Conservation (phyloP, 2,113 vertebrate genomes). For the Microtus pennsylvanicus region DNA sequence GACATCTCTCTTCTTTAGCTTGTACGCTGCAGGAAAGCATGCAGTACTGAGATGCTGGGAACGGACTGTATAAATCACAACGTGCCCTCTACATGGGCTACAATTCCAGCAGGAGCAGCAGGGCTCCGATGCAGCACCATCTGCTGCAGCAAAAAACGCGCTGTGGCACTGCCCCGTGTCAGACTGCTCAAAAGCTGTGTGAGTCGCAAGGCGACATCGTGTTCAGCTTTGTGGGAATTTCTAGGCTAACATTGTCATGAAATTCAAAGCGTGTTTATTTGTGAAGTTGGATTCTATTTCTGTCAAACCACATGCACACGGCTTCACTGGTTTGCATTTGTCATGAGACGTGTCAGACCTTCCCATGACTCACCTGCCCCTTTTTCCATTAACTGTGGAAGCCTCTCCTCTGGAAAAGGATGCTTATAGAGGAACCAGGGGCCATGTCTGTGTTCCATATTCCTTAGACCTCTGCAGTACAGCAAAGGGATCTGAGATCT, state of each 20-base stretch:
- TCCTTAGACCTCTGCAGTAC: not conserved
- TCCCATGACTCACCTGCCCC: not conserved
- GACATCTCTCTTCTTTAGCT: not conserved
- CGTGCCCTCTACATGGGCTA: not conserved
- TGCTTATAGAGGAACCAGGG: not conserved
- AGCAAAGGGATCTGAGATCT: not conserved
- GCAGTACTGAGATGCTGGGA: not conserved
- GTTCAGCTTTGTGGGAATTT: conserved; percentile 31
- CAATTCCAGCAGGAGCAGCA: conserved; percentile 10
- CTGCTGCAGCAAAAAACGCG: not conserved
- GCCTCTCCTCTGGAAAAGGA: not conserved
- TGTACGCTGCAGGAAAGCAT: not conserved
- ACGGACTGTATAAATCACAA: conserved; percentile 17
- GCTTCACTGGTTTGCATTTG: conserved; percentile 36
- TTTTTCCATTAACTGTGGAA: not conserved
- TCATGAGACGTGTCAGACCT: not conserved
- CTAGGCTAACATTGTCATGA: not conserved
- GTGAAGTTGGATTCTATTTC: conserved; percentile 47
- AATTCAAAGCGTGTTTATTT: conserved; percentile 57
- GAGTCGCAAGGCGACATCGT: not conserved
- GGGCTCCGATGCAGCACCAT: not conserved
- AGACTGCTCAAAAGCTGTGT: not conserved
- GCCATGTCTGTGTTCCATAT: not conserved
- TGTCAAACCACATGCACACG: not conserved
- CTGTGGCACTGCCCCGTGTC: not conserved